A percentile compares a stretch with the other conserved stretches of the same genome.
Evolutionary conservation across 2,888 invertebrate species (phyloP).

Genomic region (Sphinx pinastri): DNA sequence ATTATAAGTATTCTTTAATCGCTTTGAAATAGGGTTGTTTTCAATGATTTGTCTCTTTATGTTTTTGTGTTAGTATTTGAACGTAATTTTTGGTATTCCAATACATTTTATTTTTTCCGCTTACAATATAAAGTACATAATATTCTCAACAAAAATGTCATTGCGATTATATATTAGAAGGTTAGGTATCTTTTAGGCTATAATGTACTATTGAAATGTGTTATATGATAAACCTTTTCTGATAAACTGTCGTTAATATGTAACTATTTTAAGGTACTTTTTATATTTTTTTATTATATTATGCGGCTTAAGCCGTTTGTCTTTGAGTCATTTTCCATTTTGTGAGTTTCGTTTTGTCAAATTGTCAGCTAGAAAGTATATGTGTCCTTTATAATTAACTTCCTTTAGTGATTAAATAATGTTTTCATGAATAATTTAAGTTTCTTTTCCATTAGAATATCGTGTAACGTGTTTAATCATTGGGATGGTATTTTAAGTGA

Average conservation of each 20-base stretch:
- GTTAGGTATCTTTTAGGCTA: background rate
- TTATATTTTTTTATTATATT: background rate
- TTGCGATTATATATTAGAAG: background rate
- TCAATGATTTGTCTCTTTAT: background rate
- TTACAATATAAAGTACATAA: background rate
- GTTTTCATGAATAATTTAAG: conserved; percentile 16
- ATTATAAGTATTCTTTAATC: too few relatives aligned
- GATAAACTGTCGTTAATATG: conserved; percentile 10
- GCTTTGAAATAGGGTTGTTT: too few relatives aligned
- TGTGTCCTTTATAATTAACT: too few relatives aligned
- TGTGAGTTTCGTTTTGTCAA: background rate
- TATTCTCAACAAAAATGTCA: background rate
- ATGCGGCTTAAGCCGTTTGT: too few relatives aligned
- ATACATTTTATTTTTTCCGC: too few relatives aligned
- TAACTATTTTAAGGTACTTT: conserved; percentile 1
- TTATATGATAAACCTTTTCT: conserved; percentile 2
- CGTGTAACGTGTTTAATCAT: background rate
- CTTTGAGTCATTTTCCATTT: background rate
- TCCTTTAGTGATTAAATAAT: too few relatives aligned
- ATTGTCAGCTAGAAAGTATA: background rate
- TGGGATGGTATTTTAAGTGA: conserved; percentile 10
- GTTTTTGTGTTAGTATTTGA: background rate
- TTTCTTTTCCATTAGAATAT: conserved; percentile 43
- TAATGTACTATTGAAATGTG: background rate
- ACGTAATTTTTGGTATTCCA: too few relatives aligned